Percentiles rank a stretch among this genome's conserved stretches.
phyloP scores from a whole-genome alignment of 1,140 invertebrate genomes.

The Neodiprion fabricii region DNA sequence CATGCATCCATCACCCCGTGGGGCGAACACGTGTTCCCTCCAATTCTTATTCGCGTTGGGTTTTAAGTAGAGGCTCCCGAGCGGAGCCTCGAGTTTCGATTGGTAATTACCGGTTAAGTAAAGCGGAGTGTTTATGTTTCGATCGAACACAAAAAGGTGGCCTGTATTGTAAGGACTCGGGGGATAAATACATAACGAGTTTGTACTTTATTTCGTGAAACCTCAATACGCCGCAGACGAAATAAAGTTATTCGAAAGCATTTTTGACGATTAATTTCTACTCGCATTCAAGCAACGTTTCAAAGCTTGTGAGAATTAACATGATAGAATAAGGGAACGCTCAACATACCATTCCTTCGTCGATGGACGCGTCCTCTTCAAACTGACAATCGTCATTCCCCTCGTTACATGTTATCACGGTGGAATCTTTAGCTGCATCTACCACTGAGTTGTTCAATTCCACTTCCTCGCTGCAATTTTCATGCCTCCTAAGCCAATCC shows the following conservation, averaged over 20 bases:
- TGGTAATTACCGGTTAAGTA: not conserved
- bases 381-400: conserved; percentile 51
- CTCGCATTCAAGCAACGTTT: too few species aligned
- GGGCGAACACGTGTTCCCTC: not conserved
- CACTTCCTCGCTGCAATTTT: conserved; percentile 18
- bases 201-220: too few species aligned
- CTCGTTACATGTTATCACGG: conserved; percentile 38
- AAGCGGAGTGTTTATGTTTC: not conserved
- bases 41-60: not conserved
- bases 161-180: too few species aligned
- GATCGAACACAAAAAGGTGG: not conserved
- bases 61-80: not conserved
- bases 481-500: conserved; percentile 50
- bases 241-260: too few species aligned
- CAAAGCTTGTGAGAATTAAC: too few species aligned
- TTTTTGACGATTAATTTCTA: too few species aligned
- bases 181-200: too few species aligned
- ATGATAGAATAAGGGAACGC: not conserved
- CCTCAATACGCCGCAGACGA: too few species aligned
- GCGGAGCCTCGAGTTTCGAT: not conserved
- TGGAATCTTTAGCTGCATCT: conserved; percentile 38
- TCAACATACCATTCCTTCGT: conserved; percentile 57
- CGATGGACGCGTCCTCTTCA: conserved; percentile 51
- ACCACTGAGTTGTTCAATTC: conserved; percentile 28
- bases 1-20: not conserved